Base-by-base conservation (phyloP, 2,888 invertebrate genomes). In the Cloeon dipterum region DNA sequence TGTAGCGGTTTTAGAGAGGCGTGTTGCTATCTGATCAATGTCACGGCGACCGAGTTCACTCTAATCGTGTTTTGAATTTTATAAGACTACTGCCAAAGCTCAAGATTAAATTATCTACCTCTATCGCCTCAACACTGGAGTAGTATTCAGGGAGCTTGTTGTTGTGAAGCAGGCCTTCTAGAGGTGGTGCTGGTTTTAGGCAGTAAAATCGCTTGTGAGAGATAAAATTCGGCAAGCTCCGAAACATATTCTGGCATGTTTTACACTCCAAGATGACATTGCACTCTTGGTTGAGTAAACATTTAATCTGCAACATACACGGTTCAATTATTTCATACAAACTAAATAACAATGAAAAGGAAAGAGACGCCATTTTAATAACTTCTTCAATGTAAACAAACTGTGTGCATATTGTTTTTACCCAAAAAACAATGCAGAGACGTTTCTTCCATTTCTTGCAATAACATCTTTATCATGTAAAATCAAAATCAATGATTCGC, bases 181-280 rank as follows among this genome's bases (percentile, higher is more conserved):
- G 11, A 8, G 32, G 5, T 10, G 17, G 8, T 8, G 32, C 32
- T 10, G 25, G 21, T 20, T 20, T 29, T 16, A 13, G 65, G 50
- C 89, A 89, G 53, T 77, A 89, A 26, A 72, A 68, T 40, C 86
- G 65, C 57, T 91, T 91, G 54, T 91, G 91, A 23, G 82, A 74
- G 45, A 89, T 68, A 51, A 88, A 83, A 58, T 89, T 88, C 13
- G 76, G 74, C 43, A 89, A 59, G 52, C 82, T 82, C 46, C 89
- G 68, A 53, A 85, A 89, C 49, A 91, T 64, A 50, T 75, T 82
- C 23, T 76, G 66, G 51, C 91, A 91, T 16, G 78, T 69, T 54
- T 75, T 75, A 56, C 91, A 91, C 56, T 91, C 91, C 56, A 82
- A 79, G 47, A 91, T 66, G 40, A 88, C 57, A 53, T 83, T 81